phyloP scores from a whole-genome alignment of 2,797 vertebrate species.

The Apogon talboti region DNA sequence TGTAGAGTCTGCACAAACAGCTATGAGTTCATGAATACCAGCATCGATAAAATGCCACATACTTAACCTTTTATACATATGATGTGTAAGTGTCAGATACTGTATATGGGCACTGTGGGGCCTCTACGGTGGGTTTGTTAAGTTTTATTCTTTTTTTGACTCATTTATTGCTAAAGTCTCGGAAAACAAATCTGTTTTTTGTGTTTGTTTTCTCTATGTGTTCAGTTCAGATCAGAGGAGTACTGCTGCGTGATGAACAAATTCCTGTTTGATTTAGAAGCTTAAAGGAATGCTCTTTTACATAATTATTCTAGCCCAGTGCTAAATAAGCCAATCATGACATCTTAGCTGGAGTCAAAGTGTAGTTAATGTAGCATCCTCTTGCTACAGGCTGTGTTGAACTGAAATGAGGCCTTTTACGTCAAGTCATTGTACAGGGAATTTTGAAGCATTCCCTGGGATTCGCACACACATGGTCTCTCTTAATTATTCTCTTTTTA shows the following conservation, averaged over 20 bases:
- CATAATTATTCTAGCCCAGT: neutral
- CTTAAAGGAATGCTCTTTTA: neutral
- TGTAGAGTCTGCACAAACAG: too few species aligned
- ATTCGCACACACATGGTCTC: neutral
- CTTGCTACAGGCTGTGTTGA: neutral
- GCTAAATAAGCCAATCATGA: too few species aligned
- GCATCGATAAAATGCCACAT: neutral
- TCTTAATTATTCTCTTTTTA: conserved; percentile 34
- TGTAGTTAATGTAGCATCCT: neutral
- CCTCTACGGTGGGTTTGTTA: too few species aligned
- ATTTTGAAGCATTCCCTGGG: neutral
- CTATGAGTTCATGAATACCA: neutral
- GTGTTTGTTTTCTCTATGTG: neutral
- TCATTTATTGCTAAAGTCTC: too few species aligned
- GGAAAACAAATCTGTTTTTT: too few species aligned
- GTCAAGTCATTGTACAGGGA: neutral
- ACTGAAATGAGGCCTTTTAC: neutral
- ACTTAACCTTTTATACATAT: too few species aligned
- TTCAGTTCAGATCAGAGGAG: neutral
- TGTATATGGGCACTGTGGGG: too few species aligned
- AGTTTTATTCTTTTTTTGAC: too few species aligned
- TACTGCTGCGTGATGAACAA: neutral
- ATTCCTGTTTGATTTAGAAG: conserved; percentile 10
- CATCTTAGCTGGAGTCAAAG: neutral
- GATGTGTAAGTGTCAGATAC: too few species aligned